Base-by-base conservation (phyloP, 1,140 invertebrate genomes). In the Callitettix versicolor region DNA sequence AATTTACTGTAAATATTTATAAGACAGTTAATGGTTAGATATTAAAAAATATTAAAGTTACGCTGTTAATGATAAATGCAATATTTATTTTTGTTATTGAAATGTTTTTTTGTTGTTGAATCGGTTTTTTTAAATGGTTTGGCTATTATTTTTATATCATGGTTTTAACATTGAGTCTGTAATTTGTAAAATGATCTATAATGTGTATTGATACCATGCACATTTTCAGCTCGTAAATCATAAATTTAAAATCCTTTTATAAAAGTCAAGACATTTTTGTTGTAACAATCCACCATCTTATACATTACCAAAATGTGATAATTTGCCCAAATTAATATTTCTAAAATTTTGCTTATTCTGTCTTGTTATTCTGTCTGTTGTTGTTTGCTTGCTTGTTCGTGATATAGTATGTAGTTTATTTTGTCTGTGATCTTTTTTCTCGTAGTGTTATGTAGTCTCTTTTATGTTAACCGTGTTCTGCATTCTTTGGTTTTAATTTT, bases 291-390 rank as follows among this genome's bases (percentile, higher is more conserved):
- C 26, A 30, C 26, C 26, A 30, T 30, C 26, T 30, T 30, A 4
- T 20, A 46, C 43, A 46, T 59, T 57, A 56, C 62, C 62, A 60
- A 60, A 61, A 58, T 59, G 26, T 30, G 26, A 30, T 30, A 30
- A 30, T 30, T 30, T 30, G 26, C 26, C 26, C 26, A 30, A 30
- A 54, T 51, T 46, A 46, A n/a, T 58, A 54, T 54, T 46, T 43
- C 53, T 63, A 59, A 59, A 61, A 60, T 57, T 52, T 59, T 63
- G 64, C 62, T 53, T 63, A 58, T 60, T 61, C 54, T 51, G 34
- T 21, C 43, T 24, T 21, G 21, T 46, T 46, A 21, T 18, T 4
- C 26, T 46, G 43, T 24, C 26, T 46, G 43, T 21, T 26, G 21
- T 46, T 11, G 20, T 46, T 46, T 46, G 18, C 21, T 21, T 9